These are phyloP conservation scores for Columbina picui DNA, from an alignment of 2,113 vertebrate species.

Conservation along the genomic window DNA sequence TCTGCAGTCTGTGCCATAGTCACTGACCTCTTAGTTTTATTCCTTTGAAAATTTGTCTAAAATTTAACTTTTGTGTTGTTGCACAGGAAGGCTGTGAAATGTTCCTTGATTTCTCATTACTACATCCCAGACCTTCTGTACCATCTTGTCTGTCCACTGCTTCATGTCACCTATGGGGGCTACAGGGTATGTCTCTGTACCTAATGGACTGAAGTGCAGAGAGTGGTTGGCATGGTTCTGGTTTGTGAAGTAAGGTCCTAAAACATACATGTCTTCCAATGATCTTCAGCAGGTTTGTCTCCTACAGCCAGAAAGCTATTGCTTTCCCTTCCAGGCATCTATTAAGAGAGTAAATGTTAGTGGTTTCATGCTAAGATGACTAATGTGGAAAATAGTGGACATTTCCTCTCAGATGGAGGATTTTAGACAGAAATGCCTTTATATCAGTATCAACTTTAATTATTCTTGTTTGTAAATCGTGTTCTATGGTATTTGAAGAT, in stretches of 20 bases:
- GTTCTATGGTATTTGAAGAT: background rate
- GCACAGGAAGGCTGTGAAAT: background rate
- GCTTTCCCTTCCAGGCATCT: background rate
- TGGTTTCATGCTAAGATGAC: background rate
- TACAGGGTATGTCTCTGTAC: rapidly evolving
- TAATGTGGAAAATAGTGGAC: background rate
- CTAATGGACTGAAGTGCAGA: background rate
- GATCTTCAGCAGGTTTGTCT: background rate
- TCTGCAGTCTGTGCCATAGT: background rate
- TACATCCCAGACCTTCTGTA: background rate
- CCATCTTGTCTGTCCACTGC: rapidly evolving
- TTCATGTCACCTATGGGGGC: background rate
- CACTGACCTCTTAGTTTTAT: background rate
- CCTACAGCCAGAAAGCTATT: background rate
- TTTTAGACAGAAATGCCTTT: background rate
- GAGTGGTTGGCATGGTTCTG: background rate
- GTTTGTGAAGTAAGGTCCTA: background rate
- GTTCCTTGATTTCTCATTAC: background rate
- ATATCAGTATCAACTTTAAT: background rate
- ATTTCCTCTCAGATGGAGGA: background rate
- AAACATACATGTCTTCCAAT: rapidly evolving
- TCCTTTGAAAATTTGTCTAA: background rate
- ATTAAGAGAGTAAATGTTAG: background rate
- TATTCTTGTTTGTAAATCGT: background rate
- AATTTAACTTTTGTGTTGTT: background rate